Base-by-base conservation (phyloP, 1,140 invertebrate species). In the Pseudoatta argentina region DNA sequence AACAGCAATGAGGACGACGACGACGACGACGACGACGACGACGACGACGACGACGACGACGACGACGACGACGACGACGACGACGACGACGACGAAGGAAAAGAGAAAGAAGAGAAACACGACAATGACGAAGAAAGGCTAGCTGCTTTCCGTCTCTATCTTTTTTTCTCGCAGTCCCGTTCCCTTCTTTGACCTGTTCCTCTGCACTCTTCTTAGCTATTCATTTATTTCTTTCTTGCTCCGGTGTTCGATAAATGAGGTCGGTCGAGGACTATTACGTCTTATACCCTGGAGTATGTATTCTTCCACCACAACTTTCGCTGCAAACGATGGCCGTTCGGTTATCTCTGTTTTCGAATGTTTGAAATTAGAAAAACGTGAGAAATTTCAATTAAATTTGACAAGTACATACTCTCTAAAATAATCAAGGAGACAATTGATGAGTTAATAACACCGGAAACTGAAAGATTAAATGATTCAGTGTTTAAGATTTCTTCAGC, bases 181-280 rank as follows among this genome's bases (percentile, higher is more conserved):
- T 53, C 24, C 55, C 48, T 69, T 77, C 61, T 44, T 73, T 64
- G 57, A 69, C 39, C 59, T 34, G 82, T 24, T 53, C 83, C 76
- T 44, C 10, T 59, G n/a, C 16, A 24, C 14, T 88, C 30, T 86
- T n/a, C n/a, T 66, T 16, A 24, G 57, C 24, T 73, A 59, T 67
- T 88, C 51, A 39, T 27, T 79, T 66, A 66, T 73, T 72, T 77
- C 27, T 73, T 73, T 86, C 59, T 57, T 24, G 21, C 34, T 27
- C n/a, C n/a, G 14, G 39, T 66, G 34, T 53, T 55, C 59, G 16
- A 51, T 72, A 2, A 57, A 51, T n/a, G 48, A 34, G n/a, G 30
- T 77, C 30, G 27, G 48, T 57, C 30, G 48, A 66, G 73, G 24
- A 77, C 48, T 63, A 39, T 85, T 85, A 53, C n/a, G 27, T 24